A percentile compares a stretch with the other conserved stretches of the same genome.
These are phyloP conservation scores for Gobius niger DNA, from an alignment of 2,113 vertebrate genomes.

Conservation along the genomic window DNA sequence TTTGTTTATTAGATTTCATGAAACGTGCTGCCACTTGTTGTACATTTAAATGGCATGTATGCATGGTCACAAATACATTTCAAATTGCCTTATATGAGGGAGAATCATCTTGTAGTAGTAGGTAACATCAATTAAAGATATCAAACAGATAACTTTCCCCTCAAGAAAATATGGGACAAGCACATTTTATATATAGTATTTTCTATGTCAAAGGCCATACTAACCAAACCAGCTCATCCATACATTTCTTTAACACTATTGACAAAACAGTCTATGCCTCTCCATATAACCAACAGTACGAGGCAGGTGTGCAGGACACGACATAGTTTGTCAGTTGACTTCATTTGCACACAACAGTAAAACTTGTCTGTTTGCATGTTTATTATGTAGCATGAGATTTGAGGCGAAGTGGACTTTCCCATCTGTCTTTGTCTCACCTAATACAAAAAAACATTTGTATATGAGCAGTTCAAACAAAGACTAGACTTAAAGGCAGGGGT, in stretches of 20 bases:
- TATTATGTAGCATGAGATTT: neutral
- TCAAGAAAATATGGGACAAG: no score
- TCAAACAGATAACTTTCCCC: no score
- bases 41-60: no score
- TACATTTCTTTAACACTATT: neutral
- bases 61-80: no score
- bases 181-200: no score
- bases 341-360: conserved; percentile 1
- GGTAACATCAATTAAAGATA: no score
- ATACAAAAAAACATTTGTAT: conserved; percentile 3
- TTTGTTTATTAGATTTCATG: no score
- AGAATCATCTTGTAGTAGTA: no score
- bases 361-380: neutral
- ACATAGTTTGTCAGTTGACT: conserved; percentile 4
- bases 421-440: neutral
- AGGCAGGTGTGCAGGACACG: neutral
- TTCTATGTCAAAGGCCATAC: neutral
- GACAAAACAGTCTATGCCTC: neutral
- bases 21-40: no score
- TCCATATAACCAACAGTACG: neutral
- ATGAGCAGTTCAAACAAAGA: neutral
- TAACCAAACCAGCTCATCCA: neutral
- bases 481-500: neutral
- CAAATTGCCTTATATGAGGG: no score
- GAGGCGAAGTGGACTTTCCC: neutral